Conservation (phyloP, 2,797 vertebrate species). For the Coregonus sp. region DNA sequence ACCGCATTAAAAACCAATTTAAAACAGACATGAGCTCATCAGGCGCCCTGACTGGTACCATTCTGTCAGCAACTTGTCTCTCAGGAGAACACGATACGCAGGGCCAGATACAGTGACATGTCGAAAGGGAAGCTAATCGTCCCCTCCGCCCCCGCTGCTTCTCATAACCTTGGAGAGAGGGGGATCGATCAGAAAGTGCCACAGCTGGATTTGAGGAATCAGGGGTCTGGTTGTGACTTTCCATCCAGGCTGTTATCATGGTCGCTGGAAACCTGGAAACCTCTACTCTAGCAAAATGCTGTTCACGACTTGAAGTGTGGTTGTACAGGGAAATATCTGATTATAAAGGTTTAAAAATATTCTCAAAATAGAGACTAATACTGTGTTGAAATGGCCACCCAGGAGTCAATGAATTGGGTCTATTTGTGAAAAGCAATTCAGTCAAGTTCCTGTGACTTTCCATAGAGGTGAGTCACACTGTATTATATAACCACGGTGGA, state of each 20-base stretch:
- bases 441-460: not conserved
- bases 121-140: slow-evolving; percentile 6
- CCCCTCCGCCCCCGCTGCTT: not conserved
- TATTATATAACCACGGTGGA: not conserved
- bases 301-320: slow-evolving; percentile 18
- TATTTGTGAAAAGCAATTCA: not conserved
- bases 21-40: slow-evolving; percentile 55
- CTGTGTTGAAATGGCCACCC: not conserved
- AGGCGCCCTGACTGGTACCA: slow-evolving; percentile 55
- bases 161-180: not conserved
- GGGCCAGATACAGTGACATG: slow-evolving; percentile 61
- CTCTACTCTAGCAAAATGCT: not conserved
- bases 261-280: not conserved
- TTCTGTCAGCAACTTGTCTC: slow-evolving; percentile 65
- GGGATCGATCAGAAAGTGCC: not conserved
- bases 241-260: slow-evolving; percentile 17
- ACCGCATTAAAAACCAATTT: slow-evolving; percentile 42
- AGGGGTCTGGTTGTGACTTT: slow-evolving; percentile 8
- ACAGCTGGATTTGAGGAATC: not conserved
- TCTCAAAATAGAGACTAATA: not conserved
- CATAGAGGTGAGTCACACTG: not conserved
- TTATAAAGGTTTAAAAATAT: not conserved
- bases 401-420: not conserved
- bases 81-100: slow-evolving; percentile 54
- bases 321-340: not conserved